Conservation (phyloP, 1,140 invertebrate genomes). For the Drosophila arawakana region DNA sequence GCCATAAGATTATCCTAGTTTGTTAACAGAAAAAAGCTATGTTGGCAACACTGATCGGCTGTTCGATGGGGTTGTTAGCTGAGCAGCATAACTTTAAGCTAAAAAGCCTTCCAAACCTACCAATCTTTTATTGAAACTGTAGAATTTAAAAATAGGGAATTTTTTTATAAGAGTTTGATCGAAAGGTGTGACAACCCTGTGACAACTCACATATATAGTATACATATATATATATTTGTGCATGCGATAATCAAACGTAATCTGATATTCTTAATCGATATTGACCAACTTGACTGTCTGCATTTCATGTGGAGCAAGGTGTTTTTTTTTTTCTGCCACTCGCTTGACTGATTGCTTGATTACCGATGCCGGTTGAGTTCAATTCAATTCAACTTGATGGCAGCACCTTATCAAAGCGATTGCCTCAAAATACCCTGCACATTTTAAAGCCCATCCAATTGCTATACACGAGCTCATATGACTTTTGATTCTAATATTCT, state of each 20-base stretch:
- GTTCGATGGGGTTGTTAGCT: too few relatives aligned
- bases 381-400: neutral
- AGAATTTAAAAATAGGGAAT: too few relatives aligned
- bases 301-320: constrained; percentile 33
- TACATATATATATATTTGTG: neutral
- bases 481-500: neutral
- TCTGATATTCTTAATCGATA: constrained; percentile 52
- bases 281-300: constrained; percentile 13
- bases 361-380: neutral
- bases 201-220: constrained; percentile 24
- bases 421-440: constrained; percentile 34
- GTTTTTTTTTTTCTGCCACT: neutral
- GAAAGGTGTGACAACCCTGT: neutral
- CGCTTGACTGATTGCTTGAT: constrained; percentile 9
- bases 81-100: too few relatives aligned
- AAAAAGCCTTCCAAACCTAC: too few relatives aligned
- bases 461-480: constrained; percentile 9
- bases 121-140: too few relatives aligned
- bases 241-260: constrained; percentile 35
- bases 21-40: too few relatives aligned
- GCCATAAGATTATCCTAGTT: too few relatives aligned
- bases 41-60: too few relatives aligned
- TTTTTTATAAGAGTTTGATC: neutral
- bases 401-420: constrained; percentile 32
- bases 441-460: constrained; percentile 1